Percentiles rank a stretch among this genome's conserved stretches.
phyloP scores from a whole-genome alignment of 2,888 invertebrate species.

The Macaria notata region DNA sequence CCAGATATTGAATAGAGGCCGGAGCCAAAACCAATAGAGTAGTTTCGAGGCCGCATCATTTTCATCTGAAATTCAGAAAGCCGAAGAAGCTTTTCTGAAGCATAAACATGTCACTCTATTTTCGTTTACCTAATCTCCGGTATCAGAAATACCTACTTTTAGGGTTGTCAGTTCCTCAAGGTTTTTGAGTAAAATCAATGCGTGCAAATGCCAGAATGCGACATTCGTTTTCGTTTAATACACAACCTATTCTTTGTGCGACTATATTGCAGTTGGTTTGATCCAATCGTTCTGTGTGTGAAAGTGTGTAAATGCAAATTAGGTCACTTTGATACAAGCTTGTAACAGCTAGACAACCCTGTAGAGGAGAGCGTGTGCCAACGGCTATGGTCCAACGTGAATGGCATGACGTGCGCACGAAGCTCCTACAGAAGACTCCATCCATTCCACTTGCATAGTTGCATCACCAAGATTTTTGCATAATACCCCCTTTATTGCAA shows the following conservation, averaged over 20 bases:
- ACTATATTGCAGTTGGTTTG: too few relatives aligned
- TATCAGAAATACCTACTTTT: slow-evolving; percentile 41
- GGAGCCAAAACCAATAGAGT: too few relatives aligned
- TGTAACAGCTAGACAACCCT: slow-evolving; percentile 27
- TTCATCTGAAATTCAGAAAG: slow-evolving; percentile 47
- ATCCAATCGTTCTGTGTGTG: neutral
- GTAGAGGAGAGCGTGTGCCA: slow-evolving; percentile 37
- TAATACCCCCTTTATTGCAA: slow-evolving; percentile 64
- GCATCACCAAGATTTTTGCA: slow-evolving; percentile 65
- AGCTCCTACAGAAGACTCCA: slow-evolving; percentile 53
- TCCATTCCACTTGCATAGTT: slow-evolving; percentile 46
- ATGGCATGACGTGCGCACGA: slow-evolving; percentile 44
- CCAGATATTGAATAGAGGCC: too few relatives aligned
- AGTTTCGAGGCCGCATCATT: slow-evolving; percentile 13
- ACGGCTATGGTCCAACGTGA: slow-evolving; percentile 52
- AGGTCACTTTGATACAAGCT: slow-evolving; percentile 24
- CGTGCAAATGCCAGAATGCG: too few relatives aligned
- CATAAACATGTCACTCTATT: slow-evolving; percentile 56
- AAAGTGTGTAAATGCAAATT: slow-evolving; percentile 25
- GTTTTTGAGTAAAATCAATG: slow-evolving; percentile 19
- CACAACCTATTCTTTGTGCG: too few relatives aligned
- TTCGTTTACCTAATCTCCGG: slow-evolving; percentile 63
- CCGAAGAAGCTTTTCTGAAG: slow-evolving; percentile 51
- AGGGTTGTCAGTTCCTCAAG: slow-evolving; percentile 40
- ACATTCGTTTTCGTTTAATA: too few relatives aligned